These are phyloP conservation scores for Lanistes nyassanus DNA, from an alignment of 1,140 invertebrate species.

Conservation along the genomic window DNA sequence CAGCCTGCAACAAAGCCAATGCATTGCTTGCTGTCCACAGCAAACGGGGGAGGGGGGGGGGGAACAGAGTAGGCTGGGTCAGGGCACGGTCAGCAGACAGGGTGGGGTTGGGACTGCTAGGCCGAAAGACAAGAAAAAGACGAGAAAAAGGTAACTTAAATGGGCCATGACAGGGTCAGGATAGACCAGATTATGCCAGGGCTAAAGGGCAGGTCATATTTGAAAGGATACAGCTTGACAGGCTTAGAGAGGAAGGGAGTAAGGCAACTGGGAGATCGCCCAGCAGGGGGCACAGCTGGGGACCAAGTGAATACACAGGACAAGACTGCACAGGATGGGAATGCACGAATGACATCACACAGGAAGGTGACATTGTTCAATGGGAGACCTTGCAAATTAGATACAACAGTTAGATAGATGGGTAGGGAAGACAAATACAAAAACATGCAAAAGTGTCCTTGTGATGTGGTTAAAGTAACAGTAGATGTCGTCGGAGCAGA, in stretches of 20 bases:
- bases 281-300: no score
- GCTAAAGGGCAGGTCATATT: not conserved
- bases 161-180: not conserved
- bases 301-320: no score
- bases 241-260: not conserved
- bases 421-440: no score
- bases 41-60: no score
- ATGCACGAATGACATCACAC: no score
- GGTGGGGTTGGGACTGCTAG: not conserved
- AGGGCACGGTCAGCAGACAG: not conserved
- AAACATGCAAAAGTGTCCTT: no score
- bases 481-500: no score
- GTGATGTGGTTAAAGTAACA: no score
- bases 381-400: no score
- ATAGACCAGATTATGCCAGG: not conserved
- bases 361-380: no score
- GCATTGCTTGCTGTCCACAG: constrained; percentile 4
- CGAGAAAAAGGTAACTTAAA: not conserved
- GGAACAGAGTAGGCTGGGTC: not conserved
- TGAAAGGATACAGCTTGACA: not conserved
- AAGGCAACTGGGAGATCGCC: constrained; percentile 56
- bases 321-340: no score
- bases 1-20: constrained; percentile 66
- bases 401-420: no score
- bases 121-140: not conserved